Conservation (phyloP, 2,888 invertebrate genomes). For the Dryococelus australis region DNA sequence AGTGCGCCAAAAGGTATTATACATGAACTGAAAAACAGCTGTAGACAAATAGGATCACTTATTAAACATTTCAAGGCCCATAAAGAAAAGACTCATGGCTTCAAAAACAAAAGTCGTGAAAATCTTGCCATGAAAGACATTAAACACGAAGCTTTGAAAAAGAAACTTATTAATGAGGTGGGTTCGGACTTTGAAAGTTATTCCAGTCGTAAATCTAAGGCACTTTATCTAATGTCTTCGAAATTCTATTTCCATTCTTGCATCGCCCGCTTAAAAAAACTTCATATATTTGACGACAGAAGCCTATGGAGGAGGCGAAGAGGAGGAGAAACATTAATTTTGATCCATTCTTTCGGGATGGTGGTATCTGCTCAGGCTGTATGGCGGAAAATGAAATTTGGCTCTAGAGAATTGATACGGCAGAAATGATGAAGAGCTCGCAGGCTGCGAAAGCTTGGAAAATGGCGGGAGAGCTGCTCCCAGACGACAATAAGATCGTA, state of each 20-base stretch:
- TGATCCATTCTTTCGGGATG: neutral
- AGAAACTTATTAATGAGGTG: neutral
- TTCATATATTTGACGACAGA: conserved; percentile 20
- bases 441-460: neutral
- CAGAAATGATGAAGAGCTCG: conserved; percentile 20
- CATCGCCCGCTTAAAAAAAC: conserved; percentile 13
- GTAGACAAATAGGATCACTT: no score
- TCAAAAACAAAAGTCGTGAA: no score
- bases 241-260: neutral
- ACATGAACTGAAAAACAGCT: no score
- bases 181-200: neutral
- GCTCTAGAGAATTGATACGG: conserved; percentile 28
- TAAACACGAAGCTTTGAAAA: neutral
- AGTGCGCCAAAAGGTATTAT: no score
- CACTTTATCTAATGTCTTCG: neutral
- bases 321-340: conserved; percentile 3
- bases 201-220: neutral
- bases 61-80: no score
- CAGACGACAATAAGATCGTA: conserved; percentile 13
- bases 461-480: neutral
- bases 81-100: no score
- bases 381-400: conserved; percentile 29
- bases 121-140: neutral
- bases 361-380: neutral
- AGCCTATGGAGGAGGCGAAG: neutral